These are phyloP conservation scores for Perca flavescens DNA, from an alignment of 2,113 vertebrate species.

Conservation along the genomic window DNA sequence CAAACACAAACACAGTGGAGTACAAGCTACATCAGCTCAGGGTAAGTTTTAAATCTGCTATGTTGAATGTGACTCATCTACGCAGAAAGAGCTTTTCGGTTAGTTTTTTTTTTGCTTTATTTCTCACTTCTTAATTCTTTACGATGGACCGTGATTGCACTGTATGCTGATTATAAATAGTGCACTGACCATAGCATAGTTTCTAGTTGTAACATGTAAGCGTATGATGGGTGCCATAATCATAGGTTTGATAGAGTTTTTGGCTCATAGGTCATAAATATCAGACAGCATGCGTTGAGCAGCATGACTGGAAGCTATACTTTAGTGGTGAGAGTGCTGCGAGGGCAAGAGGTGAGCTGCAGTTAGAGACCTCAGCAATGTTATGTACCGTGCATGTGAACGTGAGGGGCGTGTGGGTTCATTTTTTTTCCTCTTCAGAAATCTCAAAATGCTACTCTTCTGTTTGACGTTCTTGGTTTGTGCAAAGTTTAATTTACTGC, in stretches of 20 bases:
- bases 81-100: background rate
- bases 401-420: constrained; percentile 15
- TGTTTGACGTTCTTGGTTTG: background rate
- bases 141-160: constrained; percentile 30
- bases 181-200: constrained; percentile 30
- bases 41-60: constrained; percentile 70
- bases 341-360: constrained; percentile 68
- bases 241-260: constrained; percentile 42
- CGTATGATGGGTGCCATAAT: constrained; percentile 55
- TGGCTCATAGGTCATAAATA: constrained; percentile 61
- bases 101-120: background rate
- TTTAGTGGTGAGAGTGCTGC: constrained; percentile 62
- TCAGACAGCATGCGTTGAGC: constrained; percentile 56
- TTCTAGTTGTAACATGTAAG: constrained; percentile 40
- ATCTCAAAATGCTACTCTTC: background rate
- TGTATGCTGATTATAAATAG: constrained; percentile 28
- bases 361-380: constrained; percentile 51
- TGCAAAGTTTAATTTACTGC: background rate
- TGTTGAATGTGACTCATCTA: constrained; percentile 3
- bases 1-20: constrained; percentile 68
- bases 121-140: background rate
- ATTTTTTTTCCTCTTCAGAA: background rate
- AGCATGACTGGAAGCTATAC: constrained; percentile 51
- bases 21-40: constrained; percentile 72
- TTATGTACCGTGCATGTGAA: constrained; percentile 24